Base-by-base conservation (phyloP, 2,113 vertebrate genomes). In the Toxostoma redivivum region DNA sequence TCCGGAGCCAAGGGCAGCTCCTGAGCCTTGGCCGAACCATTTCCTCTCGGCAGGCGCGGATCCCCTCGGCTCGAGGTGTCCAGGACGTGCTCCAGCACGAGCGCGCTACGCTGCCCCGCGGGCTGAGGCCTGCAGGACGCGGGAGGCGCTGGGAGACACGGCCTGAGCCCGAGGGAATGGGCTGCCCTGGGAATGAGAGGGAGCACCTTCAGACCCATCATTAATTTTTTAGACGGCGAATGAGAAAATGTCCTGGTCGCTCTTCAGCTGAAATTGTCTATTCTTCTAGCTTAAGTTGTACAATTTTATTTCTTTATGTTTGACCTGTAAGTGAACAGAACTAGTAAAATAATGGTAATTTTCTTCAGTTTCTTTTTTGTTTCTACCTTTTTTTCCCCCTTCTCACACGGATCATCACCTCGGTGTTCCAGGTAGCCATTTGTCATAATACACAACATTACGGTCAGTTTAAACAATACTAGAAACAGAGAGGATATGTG, bases 371-470 rank as follows among this genome's bases (percentile, higher is more conserved):
- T 67, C 19, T 42, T 3, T 28, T 61, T 40, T 31, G 1, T 25
- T 38, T 61, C 4, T 31, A 13, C 2, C 2, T 23, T 31, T 15
- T 6, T 5, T 8, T 3, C 2, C 1, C 6, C 2, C 6, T 14
- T 30, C 9, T 54, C 5, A 0, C 9, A 47, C 40, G 30, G 56
- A 47, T 14, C 28, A 28, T 70, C 13, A 1, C 18, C 45, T 67
- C 17, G 30, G 16, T 47, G 23, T 81, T 78, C 38, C 31, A 15
- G 24, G 37, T 44, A 18, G 35, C 5, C 19, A 42, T 73, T 81
- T 90, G 25, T 40, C 58, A 72, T 30, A 40, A 37, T 16, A 23
- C 9, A 30, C 0, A 0, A 23, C 33, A 4, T 62, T 44, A 65
- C 37, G 31, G 31, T 77, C 23, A 53, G 42, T 66, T 47, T 62